phyloP scores from a whole-genome alignment of 35 echinoderm and acorn worm genomes.

The Heliocidaris erythrogramma region DNA sequence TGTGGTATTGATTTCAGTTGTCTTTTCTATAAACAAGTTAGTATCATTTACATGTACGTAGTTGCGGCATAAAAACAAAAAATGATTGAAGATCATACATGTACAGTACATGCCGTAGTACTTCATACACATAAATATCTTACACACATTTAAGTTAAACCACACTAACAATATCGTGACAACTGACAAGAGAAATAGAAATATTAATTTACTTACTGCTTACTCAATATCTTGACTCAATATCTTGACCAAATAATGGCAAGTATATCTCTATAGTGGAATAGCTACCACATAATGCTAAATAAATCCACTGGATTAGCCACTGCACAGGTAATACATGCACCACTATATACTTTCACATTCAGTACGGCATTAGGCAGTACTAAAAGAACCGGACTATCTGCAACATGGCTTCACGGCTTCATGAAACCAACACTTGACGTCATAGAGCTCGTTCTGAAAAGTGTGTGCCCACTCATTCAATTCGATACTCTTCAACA shows the following conservation, averaged over 20 bases:
- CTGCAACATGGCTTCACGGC: not conserved
- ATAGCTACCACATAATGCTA: no score
- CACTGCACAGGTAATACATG: not conserved
- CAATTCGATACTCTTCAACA: not conserved
- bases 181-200: not conserved
- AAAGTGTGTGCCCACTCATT: constrained; percentile 15
- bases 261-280: not conserved
- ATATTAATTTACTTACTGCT: not conserved
- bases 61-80: not conserved
- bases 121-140: no score
- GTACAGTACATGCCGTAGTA: no score
- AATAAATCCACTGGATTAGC: not conserved
- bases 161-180: not conserved
- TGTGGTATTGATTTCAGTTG: not conserved
- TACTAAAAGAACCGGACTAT: not conserved
- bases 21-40: not conserved
- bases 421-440: not conserved
- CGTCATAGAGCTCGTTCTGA: not conserved
- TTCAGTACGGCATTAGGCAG: not conserved
- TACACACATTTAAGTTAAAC: not conserved
- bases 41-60: not conserved
- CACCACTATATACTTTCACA: not conserved
- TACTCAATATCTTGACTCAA: not conserved
- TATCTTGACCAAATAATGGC: not conserved
- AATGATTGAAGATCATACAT: no score